Evolutionary conservation across 2,888 invertebrate species (phyloP).

Genomic region (Junonia oenone): DNA sequence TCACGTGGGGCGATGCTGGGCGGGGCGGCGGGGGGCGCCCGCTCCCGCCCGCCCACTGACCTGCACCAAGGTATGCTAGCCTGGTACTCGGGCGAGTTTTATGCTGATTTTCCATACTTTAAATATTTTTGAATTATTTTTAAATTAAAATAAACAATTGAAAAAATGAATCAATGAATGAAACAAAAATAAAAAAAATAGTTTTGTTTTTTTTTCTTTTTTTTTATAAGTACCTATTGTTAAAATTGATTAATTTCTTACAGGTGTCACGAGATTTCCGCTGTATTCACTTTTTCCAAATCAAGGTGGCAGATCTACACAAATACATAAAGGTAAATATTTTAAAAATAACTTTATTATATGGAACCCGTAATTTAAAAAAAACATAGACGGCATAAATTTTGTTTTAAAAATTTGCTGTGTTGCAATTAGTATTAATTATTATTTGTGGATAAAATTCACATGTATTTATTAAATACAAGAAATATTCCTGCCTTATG

Average conservation of each 20-base stretch:
- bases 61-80: slow-evolving; percentile 66
- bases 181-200: too few species aligned
- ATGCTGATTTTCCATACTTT: slow-evolving; percentile 1
- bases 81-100: slow-evolving; percentile 40
- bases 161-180: too few species aligned
- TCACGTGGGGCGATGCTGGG: slow-evolving; percentile 71
- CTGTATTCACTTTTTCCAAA: slow-evolving; percentile 84
- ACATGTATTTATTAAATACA: too few species aligned
- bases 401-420: too few species aligned
- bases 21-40: slow-evolving; percentile 79
- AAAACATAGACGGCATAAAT: neutral
- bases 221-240: too few species aligned
- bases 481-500: too few species aligned
- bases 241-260: neutral
- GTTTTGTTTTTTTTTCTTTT: too few species aligned
- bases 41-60: slow-evolving; percentile 78
- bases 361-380: neutral
- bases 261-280: slow-evolving; percentile 85
- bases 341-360: neutral
- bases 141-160: too few species aligned
- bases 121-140: neutral
- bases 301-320: slow-evolving; percentile 59
- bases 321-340: slow-evolving; percentile 76
- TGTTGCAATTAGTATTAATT: too few species aligned
- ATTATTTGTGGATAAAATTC: too few species aligned